Conservation (phyloP, 1,140 invertebrate genomes). For the Artemia franciscana region DNA sequence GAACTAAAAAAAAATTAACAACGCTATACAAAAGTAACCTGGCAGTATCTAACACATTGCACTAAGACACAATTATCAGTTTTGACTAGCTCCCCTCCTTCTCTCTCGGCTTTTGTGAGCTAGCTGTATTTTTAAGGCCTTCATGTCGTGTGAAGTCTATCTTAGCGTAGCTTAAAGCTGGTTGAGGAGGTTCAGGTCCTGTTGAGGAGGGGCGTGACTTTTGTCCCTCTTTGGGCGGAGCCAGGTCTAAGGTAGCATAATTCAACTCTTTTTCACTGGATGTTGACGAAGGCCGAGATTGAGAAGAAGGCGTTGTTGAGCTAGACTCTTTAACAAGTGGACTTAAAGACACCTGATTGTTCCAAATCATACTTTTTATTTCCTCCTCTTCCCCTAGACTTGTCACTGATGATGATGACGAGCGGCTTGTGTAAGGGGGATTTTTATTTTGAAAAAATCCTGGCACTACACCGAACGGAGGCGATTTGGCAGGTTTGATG, state of each 20-base stretch:
- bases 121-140: slow-evolving; percentile 12
- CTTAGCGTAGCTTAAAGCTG: slow-evolving; percentile 35
- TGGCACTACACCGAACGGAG: neutral
- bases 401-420: slow-evolving; percentile 7
- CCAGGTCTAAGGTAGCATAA: slow-evolving; percentile 39
- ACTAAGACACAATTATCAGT: too few species aligned
- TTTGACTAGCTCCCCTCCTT: neutral
- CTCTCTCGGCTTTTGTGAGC: neutral
- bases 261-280: slow-evolving; percentile 27
- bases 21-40: too few species aligned
- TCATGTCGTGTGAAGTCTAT: slow-evolving; percentile 41
- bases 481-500: neutral
- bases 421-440: neutral
- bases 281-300: slow-evolving; percentile 23
- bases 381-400: slow-evolving; percentile 9
- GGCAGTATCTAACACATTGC: too few species aligned
- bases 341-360: neutral
- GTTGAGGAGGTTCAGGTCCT: neutral
- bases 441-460: neutral
- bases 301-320: slow-evolving; percentile 11
- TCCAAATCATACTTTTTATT: neutral
- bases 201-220: slow-evolving; percentile 13
- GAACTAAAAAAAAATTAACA: too few species aligned
- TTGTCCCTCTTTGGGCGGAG: slow-evolving; percentile 16
- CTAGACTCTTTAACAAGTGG: neutral